These are phyloP conservation scores for Bombyx mandarina DNA, from an alignment of 1,140 invertebrate genomes.

Conservation along the genomic window DNA sequence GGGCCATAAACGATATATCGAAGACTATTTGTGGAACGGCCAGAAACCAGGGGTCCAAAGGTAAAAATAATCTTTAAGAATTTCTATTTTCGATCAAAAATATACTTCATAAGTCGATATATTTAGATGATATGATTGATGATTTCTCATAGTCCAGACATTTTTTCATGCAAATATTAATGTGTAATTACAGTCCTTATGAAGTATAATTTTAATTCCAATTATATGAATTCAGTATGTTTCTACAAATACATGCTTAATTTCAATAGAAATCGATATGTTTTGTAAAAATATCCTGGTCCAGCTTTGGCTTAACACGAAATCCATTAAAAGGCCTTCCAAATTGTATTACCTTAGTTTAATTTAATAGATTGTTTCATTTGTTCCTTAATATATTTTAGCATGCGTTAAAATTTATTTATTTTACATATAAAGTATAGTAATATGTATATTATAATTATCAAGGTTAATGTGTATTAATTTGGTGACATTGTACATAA, in stretches of 20 bases:
- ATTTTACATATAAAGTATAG: too few relatives aligned
- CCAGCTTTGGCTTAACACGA: slow-evolving; percentile 42
- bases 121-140: too few relatives aligned
- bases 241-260: too few relatives aligned
- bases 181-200: too few relatives aligned
- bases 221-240: too few relatives aligned
- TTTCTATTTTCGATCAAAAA: background rate
- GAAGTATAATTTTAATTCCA: too few relatives aligned
- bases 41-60: slow-evolving; percentile 61
- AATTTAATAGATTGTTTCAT: slow-evolving; percentile 49
- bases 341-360: slow-evolving; percentile 20
- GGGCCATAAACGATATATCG: slow-evolving; percentile 73
- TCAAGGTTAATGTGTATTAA: too few relatives aligned
- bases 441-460: too few relatives aligned
- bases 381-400: slow-evolving; percentile 23
- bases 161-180: too few relatives aligned
- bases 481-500: slow-evolving; percentile 5
- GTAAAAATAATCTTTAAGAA: slow-evolving; percentile 18
- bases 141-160: too few relatives aligned
- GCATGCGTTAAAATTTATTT: slow-evolving; percentile 26
- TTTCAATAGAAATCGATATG: too few relatives aligned
- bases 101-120: too few relatives aligned
- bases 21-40: slow-evolving; percentile 65
- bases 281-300: slow-evolving; percentile 22
- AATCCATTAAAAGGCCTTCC: slow-evolving; percentile 35